phyloP scores from a whole-genome alignment of 2,113 vertebrate genomes.

The Anguilla rostrata region DNA sequence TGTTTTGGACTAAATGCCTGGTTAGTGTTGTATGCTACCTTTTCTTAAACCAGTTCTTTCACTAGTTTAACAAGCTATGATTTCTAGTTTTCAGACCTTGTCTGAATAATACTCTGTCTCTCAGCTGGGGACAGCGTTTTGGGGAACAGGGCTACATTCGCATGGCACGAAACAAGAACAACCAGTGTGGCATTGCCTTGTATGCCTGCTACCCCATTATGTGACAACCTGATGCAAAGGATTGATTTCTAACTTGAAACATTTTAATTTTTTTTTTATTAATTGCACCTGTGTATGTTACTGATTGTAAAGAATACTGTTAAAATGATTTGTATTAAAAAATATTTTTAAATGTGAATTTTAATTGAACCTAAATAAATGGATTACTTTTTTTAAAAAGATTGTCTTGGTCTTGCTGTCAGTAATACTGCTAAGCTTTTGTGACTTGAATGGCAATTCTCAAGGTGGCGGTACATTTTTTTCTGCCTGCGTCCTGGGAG shows the following conservation, averaged over 20 bases:
- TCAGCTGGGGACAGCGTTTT: slow-evolving; percentile 64
- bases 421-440: not conserved
- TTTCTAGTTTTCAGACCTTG: no score
- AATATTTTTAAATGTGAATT: not conserved
- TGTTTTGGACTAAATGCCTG: no score
- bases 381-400: not conserved
- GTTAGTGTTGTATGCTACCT: not conserved
- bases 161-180: slow-evolving; percentile 67
- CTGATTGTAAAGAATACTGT: not conserved
- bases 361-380: not conserved
- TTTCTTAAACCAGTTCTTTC: no score
- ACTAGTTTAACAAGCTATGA: no score
- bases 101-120: not conserved
- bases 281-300: not conserved
- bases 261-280: not conserved
- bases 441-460: not conserved
- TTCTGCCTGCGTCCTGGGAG: not conserved
- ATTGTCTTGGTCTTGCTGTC: not conserved
- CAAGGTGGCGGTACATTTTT: not conserved
- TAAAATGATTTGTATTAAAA: not conserved
- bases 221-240: slow-evolving; percentile 34
- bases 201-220: slow-evolving; percentile 62
- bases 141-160: slow-evolving; percentile 74
- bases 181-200: slow-evolving; percentile 73
- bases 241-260: not conserved